Evolutionary conservation across 2,888 invertebrate species (phyloP), one percentile per base, ranked within the genome.

Genomic region (Hypselothyrea guttata): DNA sequence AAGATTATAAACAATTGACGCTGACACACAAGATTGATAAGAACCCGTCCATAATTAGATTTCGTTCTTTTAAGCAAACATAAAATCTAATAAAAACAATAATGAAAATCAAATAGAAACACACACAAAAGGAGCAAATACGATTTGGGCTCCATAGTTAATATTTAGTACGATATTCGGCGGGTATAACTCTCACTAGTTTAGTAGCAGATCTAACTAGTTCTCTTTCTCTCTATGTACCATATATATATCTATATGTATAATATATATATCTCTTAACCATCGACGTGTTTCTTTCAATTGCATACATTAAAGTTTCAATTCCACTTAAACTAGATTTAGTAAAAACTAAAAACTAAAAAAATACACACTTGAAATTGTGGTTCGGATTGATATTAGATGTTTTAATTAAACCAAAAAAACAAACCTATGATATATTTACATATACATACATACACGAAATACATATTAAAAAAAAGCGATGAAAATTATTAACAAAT

Each of bases 11-110:
- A 52, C 47, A 68, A 44, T 65, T 56, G 58, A 69, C 44, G 69
- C 77, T 77, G 74, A 82, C 71, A 84, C 74, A 84, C 79, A 87
- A 87, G 86, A 87, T 87, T 87, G 87, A 87, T 78, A 78, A 75
- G 72, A 84, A 84, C 87, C 87, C 87, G 87, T 87, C 87, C 87
- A 87, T 82, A 86, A 81, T 77, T 82, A 84, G 85, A 81, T 84
- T 86, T 77, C 49, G 66, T 74, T 81, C 60, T 58, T 45, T 59
- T 74, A 60, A 63, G 22, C 22, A 22, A 22, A 22, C 5, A 22
- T 4, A 22, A 22, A 22, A 27, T 41, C 56, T 40, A 30, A 12
- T 13, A 42, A 30, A 45, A 41, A 40, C 27, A 55, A 41, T 30
- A 31, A 28, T 13, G 49, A 45, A 15, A 38, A 8, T n/a, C n/a